These are phyloP conservation scores for Agapornis canus DNA, from an alignment of 2,797 vertebrate genomes.

Conservation along the genomic window DNA sequence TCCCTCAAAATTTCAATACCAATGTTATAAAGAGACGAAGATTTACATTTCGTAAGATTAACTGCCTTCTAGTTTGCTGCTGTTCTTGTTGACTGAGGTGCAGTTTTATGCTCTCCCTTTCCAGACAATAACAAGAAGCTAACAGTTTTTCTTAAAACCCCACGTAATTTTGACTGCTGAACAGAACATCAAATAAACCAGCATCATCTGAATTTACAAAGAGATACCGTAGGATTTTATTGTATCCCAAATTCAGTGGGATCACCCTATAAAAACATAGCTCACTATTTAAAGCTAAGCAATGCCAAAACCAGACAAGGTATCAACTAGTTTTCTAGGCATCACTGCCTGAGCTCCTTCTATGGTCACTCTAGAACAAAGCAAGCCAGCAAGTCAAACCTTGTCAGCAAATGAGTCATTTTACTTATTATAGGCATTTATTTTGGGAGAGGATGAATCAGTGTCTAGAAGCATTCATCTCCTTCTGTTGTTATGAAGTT, in stretches of 20 bases:
- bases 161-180: not conserved
- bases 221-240: not conserved
- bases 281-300: not conserved
- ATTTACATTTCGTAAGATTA: not conserved
- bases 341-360: not conserved
- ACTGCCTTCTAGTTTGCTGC: not conserved
- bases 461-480: not conserved
- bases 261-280: not conserved
- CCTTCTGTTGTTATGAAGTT: not conserved
- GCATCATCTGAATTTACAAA: not conserved
- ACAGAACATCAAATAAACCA: not conserved
- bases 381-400: not conserved
- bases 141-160: not conserved
- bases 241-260: not conserved
- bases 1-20: not conserved
- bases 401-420: conserved; percentile 29
- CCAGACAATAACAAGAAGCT: not conserved
- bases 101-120: not conserved
- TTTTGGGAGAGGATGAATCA: conserved; percentile 24
- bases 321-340: not conserved
- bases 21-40: not conserved
- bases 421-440: conserved; percentile 9
- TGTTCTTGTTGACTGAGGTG: not conserved
- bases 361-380: not conserved
- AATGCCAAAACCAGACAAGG: not conserved